phyloP scores from a whole-genome alignment of 2,888 invertebrate species.

The Drosophila paramelanica region DNA sequence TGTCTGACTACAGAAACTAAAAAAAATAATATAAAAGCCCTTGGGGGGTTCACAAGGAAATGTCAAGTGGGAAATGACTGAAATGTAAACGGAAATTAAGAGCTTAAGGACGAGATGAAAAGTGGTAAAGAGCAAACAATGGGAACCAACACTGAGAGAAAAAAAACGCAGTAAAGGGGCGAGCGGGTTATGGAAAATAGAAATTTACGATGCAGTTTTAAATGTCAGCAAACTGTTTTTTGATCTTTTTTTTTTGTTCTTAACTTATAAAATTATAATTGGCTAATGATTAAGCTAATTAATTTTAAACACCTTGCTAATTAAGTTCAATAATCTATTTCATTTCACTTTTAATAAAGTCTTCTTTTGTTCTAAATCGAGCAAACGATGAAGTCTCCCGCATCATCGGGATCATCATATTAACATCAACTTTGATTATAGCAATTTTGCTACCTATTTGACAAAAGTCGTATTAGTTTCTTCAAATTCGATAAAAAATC shows the following conservation, averaged over 20 bases:
- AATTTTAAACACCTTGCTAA: no score
- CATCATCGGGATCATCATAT: no score
- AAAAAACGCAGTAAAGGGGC: no score
- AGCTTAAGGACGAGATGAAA: conserved; percentile 12
- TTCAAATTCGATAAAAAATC: neutral
- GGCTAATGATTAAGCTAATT: neutral
- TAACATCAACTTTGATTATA: no score
- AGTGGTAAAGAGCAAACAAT: neutral
- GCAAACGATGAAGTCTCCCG: no score
- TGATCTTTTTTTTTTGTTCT: neutral
- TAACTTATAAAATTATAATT: neutral
- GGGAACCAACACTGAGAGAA: no score
- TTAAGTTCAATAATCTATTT: no score
- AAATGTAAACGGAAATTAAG: conserved; percentile 12
- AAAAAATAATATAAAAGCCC: conserved; percentile 16
- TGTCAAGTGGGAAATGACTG: conserved; percentile 32
- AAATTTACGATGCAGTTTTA: neutral
- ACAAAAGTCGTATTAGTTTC: neutral
- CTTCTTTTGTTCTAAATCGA: no score
- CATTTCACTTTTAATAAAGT: no score
- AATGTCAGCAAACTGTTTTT: neutral
- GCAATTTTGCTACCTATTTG: no score
- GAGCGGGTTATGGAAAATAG: no score
- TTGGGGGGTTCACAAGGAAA: conserved; percentile 29
- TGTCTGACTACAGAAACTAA: conserved; percentile 16